Evolutionary conservation across 2,113 vertebrate genomes (phyloP).

Genomic region (Galemys pyrenaicus): DNA sequence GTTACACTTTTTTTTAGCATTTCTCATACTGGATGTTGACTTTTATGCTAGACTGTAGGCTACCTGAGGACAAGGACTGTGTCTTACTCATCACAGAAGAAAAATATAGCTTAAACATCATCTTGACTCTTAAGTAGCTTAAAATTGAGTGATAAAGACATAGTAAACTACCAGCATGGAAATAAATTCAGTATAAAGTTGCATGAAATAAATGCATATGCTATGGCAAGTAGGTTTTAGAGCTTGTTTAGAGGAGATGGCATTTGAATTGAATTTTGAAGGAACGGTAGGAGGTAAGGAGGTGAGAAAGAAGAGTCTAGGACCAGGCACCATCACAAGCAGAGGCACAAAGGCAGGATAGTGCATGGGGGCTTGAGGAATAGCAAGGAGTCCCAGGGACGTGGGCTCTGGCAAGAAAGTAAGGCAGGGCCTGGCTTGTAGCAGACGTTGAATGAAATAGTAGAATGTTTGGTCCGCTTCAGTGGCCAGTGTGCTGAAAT

Average conservation of each 20-base stretch:
- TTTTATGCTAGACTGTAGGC: not conserved
- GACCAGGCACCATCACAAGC: not conserved
- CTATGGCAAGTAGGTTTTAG: not conserved
- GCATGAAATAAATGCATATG: not conserved
- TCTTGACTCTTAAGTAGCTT: slow-evolving; percentile 4
- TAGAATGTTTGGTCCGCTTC: not conserved
- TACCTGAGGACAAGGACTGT: not conserved
- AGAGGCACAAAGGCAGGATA: not conserved
- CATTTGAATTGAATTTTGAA: slow-evolving; percentile 6
- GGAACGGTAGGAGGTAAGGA: not conserved
- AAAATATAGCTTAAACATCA: slow-evolving; percentile 6
- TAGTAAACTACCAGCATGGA: not conserved
- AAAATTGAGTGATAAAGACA: not conserved
- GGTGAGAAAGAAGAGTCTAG: not conserved
- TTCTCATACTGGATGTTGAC: slow-evolving; percentile 1
- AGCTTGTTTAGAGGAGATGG: not conserved
- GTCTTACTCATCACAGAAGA: not conserved
- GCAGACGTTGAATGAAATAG: not conserved
- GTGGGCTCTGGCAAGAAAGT: not conserved
- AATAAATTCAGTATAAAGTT: not conserved
- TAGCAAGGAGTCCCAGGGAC: not conserved
- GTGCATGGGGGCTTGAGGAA: not conserved
- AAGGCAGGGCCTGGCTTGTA: not conserved
- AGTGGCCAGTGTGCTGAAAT: not conserved
- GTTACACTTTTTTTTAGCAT: no score